Conservation (phyloP, 2,888 invertebrate species). For the Kryphioiulus occultus region DNA sequence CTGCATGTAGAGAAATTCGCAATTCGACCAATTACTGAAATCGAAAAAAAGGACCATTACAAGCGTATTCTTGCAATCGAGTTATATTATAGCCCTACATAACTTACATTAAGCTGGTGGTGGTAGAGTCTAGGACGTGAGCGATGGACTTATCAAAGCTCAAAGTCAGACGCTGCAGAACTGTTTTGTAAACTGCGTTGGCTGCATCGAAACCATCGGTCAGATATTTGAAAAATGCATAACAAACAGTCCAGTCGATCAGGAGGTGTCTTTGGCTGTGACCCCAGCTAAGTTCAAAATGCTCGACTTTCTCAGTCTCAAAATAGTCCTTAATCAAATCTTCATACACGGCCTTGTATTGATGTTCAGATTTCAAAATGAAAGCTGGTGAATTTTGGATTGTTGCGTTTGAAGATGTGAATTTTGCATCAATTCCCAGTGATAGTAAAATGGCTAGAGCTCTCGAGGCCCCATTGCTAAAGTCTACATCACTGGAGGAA, state of each 20-base stretch:
- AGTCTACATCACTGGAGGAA: neutral
- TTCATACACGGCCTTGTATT: conserved; percentile 6
- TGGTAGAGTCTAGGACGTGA: neutral
- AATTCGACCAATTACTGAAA: conserved; percentile 52
- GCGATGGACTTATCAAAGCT: neutral
- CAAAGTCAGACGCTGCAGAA: neutral
- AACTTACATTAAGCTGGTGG: neutral
- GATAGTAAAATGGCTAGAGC: conserved; percentile 4
- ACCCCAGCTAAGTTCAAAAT: neutral
- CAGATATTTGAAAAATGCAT: conserved; percentile 59
- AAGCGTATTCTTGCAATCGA: neutral
- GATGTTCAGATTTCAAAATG: conserved; percentile 24
- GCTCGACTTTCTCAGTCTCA: neutral
- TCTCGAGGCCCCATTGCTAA: neutral
- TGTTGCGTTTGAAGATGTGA: neutral
- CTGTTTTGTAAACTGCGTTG: neutral
- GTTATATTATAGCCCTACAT: neutral
- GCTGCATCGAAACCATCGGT: conserved; percentile 57
- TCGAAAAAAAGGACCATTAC: conserved; percentile 48
- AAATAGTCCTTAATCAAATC: neutral
- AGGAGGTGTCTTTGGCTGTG: conserved; percentile 42
- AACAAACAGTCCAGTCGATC: conserved; percentile 57
- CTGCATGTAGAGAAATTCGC: conserved; percentile 46
- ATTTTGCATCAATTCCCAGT: neutral
- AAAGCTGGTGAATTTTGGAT: conserved; percentile 8